phyloP scores from a whole-genome alignment of 2,888 invertebrate species.

The Stramonita haemastoma region DNA sequence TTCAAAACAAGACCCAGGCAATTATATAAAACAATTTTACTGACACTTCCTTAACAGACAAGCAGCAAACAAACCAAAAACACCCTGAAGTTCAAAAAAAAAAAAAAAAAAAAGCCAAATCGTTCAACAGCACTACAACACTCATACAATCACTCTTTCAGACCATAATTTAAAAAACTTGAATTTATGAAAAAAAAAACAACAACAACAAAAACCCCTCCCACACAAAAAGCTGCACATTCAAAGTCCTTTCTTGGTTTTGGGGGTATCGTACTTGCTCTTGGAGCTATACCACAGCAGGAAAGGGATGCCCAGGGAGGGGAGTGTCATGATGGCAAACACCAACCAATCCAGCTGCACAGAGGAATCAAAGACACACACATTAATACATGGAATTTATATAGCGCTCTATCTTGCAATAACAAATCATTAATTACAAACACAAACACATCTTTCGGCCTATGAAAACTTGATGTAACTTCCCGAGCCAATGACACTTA shows the following conservation, averaged over 20 bases:
- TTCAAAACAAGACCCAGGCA: no score
- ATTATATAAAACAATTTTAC: no score
- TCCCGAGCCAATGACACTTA: no score
- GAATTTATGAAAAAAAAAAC: not conserved
- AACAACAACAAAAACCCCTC: not conserved
- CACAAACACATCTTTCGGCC: no score
- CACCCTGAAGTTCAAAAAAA: no score
- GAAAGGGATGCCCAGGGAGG: constrained; percentile 95
- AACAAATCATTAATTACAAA: no score
- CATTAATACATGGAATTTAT: not conserved
- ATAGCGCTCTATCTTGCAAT: no score
- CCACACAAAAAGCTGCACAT: not conserved
- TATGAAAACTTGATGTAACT: no score
- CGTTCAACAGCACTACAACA: not conserved
- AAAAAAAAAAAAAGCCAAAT: not conserved
- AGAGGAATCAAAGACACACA: constrained; percentile 41
- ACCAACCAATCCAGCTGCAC: constrained; percentile 92
- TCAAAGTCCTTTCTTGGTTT: constrained; percentile 64
- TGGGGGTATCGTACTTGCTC: constrained; percentile 88
- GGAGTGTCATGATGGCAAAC: constrained; percentile 97
- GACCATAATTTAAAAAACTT: no score
- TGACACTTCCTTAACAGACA: no score
- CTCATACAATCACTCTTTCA: no score
- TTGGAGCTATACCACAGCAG: constrained; percentile 96
- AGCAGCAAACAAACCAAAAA: no score